Percentiles rank a stretch among this genome's conserved stretches.
phyloP scores from a whole-genome alignment of 2,113 vertebrate genomes.

The Pelobates fuscus region DNA sequence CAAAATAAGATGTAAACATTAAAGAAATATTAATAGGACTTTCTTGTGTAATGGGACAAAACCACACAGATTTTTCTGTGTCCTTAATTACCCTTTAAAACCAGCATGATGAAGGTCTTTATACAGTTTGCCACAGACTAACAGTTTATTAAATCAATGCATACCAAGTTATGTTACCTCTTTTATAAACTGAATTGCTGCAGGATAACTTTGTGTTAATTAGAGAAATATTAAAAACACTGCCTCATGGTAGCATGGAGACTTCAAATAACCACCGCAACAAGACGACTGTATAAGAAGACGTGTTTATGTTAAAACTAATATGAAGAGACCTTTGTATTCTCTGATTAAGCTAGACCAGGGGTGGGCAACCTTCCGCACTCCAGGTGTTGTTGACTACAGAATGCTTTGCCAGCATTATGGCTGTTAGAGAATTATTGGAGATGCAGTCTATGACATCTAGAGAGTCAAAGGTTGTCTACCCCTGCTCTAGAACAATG shows the following conservation, averaged over 20 bases:
- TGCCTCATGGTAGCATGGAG: neutral
- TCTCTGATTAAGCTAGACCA: neutral
- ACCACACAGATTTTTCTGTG: neutral
- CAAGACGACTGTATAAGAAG: neutral
- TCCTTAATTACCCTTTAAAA: conserved; percentile 12
- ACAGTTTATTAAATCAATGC: neutral
- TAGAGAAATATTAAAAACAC: neutral
- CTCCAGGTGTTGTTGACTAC: no score
- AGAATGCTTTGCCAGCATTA: no score
- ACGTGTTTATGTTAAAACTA: neutral
- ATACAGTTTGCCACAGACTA: neutral
- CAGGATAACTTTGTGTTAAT: neutral
- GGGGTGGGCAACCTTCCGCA: no score
- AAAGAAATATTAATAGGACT: no score
- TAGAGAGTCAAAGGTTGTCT: no score
- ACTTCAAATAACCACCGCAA: neutral
- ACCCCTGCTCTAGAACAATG: no score
- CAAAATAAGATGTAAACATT: no score
- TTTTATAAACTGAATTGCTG: neutral
- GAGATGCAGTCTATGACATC: no score
- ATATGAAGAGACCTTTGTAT: neutral
- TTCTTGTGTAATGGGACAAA: conserved; percentile 3
- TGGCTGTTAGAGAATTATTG: no score
- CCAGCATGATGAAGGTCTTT: neutral
- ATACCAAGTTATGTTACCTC: neutral